phyloP scores from a whole-genome alignment of 2,888 invertebrate genomes.

The Fabriciana adippe region DNA sequence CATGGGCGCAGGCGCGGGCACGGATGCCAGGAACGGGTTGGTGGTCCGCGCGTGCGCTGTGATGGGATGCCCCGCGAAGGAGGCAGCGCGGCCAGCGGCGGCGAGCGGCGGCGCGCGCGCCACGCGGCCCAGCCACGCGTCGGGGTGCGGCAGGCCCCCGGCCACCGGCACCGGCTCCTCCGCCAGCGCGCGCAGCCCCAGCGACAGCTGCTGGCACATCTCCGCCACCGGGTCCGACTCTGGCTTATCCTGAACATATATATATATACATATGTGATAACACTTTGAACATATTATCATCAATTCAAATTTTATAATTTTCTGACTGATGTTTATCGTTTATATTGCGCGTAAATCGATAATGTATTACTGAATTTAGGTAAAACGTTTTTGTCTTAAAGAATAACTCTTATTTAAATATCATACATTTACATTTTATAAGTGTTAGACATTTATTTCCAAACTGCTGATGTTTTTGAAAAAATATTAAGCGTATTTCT shows the following conservation, averaged over 20 bases:
- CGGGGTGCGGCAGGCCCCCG: slow-evolving; percentile 86
- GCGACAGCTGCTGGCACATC: slow-evolving; percentile 91
- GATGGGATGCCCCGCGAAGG: slow-evolving; percentile 57
- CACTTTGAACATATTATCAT: not conserved
- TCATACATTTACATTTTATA: no score
- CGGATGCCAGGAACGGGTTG: slow-evolving; percentile 31
- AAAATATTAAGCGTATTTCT: no score
- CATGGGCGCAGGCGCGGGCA: not conserved
- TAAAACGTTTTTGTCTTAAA: no score
- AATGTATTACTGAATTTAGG: no score
- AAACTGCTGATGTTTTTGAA: no score
- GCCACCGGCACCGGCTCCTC: slow-evolving; percentile 67
- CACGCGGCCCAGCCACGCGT: slow-evolving; percentile 92
- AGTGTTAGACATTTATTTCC: no score
- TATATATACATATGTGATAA: not conserved
- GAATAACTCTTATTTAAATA: no score
- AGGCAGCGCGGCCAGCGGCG: slow-evolving; percentile 62
- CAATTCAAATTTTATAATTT: no score
- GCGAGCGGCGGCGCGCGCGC: slow-evolving; percentile 78
- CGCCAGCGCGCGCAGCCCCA: slow-evolving; percentile 88
- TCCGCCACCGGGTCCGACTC: slow-evolving; percentile 84
- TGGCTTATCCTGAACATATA: slow-evolving; percentile 38
- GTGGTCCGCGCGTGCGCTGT: slow-evolving; percentile 44
- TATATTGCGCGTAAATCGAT: no score
- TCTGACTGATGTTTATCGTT: no score